These are phyloP conservation scores for Lasioglossum villosulum DNA, from an alignment of 2,888 invertebrate genomes.

Conservation along the genomic window DNA sequence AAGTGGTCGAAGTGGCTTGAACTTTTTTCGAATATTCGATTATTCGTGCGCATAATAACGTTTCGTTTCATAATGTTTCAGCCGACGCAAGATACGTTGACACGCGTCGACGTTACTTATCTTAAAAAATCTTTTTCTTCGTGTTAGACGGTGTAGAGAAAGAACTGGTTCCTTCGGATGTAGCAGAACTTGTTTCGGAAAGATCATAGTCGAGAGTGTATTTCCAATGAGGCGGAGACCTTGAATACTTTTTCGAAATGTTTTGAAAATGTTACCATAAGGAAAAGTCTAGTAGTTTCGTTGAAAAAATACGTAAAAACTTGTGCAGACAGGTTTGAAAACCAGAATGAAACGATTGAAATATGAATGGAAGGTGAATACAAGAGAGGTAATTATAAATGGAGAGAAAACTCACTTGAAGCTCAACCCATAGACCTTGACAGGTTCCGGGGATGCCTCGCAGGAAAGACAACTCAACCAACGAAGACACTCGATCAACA, in stretches of 20 bases:
- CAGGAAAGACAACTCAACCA: constrained; percentile 30
- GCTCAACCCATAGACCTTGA: constrained; percentile 37
- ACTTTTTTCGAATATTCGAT: neutral
- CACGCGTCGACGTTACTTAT: neutral
- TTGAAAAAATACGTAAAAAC: no score
- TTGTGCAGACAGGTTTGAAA: no score
- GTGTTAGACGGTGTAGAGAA: neutral
- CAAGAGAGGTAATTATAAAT: no score
- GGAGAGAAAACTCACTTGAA: constrained; percentile 41
- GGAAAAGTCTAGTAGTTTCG: no score
- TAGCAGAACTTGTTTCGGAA: no score
- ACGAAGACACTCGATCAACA: constrained; percentile 43
- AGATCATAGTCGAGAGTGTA: no score
- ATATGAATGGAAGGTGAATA: neutral
- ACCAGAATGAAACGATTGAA: neutral
- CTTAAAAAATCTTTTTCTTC: neutral
- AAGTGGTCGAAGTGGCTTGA: neutral
- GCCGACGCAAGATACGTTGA: neutral
- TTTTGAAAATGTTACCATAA: no score
- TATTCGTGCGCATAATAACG: neutral
- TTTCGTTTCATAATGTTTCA: neutral
- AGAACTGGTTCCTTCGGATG: no score
- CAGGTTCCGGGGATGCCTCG: neutral
- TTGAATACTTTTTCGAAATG: no score
- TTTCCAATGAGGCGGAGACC: no score